Base-by-base conservation (phyloP, 2,113 vertebrate species). In the Alces alces region DNA sequence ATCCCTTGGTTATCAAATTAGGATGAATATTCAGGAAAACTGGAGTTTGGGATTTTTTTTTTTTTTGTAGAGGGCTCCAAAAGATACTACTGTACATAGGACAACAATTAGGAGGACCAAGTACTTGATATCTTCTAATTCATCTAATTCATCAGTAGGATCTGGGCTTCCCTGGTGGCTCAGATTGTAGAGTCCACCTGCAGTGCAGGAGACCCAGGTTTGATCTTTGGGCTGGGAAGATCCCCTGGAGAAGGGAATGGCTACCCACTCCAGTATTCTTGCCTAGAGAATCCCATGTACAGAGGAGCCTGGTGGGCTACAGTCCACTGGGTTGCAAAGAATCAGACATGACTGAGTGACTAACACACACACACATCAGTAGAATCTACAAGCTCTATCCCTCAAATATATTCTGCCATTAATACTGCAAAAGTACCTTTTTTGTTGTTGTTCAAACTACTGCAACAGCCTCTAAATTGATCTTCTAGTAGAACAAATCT, bases 211-310 rank as follows among this genome's bases (percentile, higher is more conserved):
- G 66, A 70, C 5, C n/a, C 19, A 70, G 66, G n/a, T 70, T 70
- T 39, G 66, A 39, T 70, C 64, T 36, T 4, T 70, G 9, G n/a
- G n/a, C 6, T 0, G 0, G n/a, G 19, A 70, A 70, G 64, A 1
- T 70, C 5, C 9, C 17, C 64, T 70, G 19, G 64, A 70, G 64
- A 36, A 70, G 64, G 64, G n/a, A 70, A 36, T 23, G 9, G n/a
- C n/a, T 70, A 70, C 64, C 64, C n/a, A 70, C n/a, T 70, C 64
- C n/a, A 23, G 64, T 21, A 70, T 36, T 70, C n/a, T 70, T 70
- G 19, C 64, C 64, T 36, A 21, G 64, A 70, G 64, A 70, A 36
- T 70, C n/a, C 64, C n/a, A 11, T 70, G 64, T 5, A 70, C 64
- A 70, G 21, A 70, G 64, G 19, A 36, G 64, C 36, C 19, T 2